Evolutionary conservation across 1,140 invertebrate genomes (phyloP).

Genomic region (Euschistus heros): DNA sequence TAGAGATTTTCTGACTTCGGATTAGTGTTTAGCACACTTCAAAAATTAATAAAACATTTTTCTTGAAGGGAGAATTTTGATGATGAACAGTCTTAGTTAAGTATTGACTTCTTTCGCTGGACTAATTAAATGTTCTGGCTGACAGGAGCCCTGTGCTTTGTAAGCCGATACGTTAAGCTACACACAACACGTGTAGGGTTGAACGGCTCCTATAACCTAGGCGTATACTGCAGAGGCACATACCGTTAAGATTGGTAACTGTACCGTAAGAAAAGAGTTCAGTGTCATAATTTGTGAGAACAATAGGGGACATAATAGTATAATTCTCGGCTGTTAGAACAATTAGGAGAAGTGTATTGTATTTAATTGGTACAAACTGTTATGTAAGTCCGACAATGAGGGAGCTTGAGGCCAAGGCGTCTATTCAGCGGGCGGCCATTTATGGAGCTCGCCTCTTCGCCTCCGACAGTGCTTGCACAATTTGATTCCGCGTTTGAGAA

Average conservation of each 20-base stretch:
- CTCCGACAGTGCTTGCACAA: neutral
- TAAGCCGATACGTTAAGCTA: too few species aligned
- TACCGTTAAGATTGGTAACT: slow-evolving; percentile 10
- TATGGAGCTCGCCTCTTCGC: neutral
- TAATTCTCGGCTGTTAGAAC: slow-evolving; percentile 6
- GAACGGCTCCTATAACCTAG: too few species aligned
- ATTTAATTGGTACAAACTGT: slow-evolving; percentile 11
- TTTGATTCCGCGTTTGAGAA: neutral
- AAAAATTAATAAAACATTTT: too few species aligned
- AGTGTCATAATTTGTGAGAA: slow-evolving; percentile 3
- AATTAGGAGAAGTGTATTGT: neutral
- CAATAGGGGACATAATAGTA: neutral
- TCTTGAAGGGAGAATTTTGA: too few species aligned
- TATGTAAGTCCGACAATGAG: neutral
- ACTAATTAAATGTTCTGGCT: too few species aligned
- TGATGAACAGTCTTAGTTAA: too few species aligned
- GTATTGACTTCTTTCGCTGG: too few species aligned
- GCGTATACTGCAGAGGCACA: neutral
- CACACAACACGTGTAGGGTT: too few species aligned
- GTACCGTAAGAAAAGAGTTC: slow-evolving; percentile 5
- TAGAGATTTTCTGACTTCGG: too few species aligned
- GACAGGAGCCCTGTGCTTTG: too few species aligned
- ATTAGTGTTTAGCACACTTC: too few species aligned
- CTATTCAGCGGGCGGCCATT: neutral
- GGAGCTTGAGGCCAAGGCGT: neutral